phyloP scores from a whole-genome alignment of 2,113 vertebrate genomes.

The Casuarius casuarius region DNA sequence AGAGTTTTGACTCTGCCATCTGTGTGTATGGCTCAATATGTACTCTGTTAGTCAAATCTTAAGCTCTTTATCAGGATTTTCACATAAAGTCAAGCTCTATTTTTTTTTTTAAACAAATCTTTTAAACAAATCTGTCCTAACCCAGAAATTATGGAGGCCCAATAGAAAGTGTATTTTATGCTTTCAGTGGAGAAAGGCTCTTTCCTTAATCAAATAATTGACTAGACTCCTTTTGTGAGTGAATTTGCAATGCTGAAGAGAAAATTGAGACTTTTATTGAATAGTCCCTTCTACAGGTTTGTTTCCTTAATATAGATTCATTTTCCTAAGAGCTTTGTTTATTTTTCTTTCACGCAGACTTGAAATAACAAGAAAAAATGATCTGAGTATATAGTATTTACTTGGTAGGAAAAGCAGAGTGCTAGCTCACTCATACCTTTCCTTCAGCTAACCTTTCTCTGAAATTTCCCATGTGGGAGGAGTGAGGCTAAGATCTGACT shows the following conservation, averaged over 20 bases:
- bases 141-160: background rate
- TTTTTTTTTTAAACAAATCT: background rate
- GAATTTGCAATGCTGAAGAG: background rate
- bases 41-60: background rate
- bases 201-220: background rate
- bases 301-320: background rate
- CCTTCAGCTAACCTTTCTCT: background rate
- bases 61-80: background rate
- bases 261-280: background rate
- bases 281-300: background rate
- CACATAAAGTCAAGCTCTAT: background rate
- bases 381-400: background rate
- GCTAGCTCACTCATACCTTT: background rate
- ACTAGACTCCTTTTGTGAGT: background rate
- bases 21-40: background rate
- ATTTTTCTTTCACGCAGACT: background rate
- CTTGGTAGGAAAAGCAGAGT: background rate
- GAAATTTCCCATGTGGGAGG: rapidly evolving
- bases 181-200: background rate
- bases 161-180: background rate
- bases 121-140: background rate
- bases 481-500: background rate
- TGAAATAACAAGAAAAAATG: background rate
- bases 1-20: background rate
- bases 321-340: background rate